Evolutionary conservation across 2,113 vertebrate genomes (phyloP).

Genomic region (Calypte anna): DNA sequence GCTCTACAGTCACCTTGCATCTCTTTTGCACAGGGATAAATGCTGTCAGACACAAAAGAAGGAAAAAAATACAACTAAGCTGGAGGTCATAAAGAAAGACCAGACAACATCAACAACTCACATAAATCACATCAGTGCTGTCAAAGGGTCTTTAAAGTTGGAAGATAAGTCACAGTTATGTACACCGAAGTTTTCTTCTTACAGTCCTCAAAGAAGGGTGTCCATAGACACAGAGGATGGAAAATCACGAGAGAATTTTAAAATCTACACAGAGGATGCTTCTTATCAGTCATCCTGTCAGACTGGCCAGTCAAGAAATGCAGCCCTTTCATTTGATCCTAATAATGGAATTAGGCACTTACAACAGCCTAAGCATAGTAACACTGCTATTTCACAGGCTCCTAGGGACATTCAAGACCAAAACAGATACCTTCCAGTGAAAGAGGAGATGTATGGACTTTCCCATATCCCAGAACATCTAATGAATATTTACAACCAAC

Average conservation of each 20-base stretch:
- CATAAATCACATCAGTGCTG: slow-evolving; percentile 77
- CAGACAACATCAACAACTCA: slow-evolving; percentile 95
- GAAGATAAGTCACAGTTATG: slow-evolving; percentile 80
- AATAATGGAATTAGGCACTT: slow-evolving; percentile 55
- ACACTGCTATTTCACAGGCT: slow-evolving; percentile 53
- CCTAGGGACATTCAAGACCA: slow-evolving; percentile 74
- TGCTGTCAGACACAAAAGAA: slow-evolving; percentile 76
- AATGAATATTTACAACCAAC: slow-evolving; percentile 89
- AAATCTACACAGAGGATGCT: slow-evolving; percentile 89
- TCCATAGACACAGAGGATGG: slow-evolving; percentile 69
- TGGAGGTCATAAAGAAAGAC: slow-evolving; percentile 89
- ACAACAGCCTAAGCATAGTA: slow-evolving; percentile 76
- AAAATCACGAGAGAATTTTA: slow-evolving; percentile 86
- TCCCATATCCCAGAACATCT: slow-evolving; percentile 84
- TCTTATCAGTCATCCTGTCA: slow-evolving; percentile 74
- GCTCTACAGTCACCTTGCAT: neutral
- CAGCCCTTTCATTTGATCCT: slow-evolving; percentile 59
- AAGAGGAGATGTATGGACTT: slow-evolving; percentile 77
- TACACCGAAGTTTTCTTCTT: slow-evolving; percentile 71
- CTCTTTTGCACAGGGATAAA: slow-evolving; percentile 76
- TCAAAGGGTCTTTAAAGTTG: slow-evolving; percentile 71
- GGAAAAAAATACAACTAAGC: slow-evolving; percentile 80
- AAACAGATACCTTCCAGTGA: slow-evolving; percentile 76
- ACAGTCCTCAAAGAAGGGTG: slow-evolving; percentile 76
- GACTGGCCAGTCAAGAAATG: slow-evolving; percentile 60